Conservation (phyloP, 2,113 vertebrate species). For the Brachyhypopomus gauderio region DNA sequence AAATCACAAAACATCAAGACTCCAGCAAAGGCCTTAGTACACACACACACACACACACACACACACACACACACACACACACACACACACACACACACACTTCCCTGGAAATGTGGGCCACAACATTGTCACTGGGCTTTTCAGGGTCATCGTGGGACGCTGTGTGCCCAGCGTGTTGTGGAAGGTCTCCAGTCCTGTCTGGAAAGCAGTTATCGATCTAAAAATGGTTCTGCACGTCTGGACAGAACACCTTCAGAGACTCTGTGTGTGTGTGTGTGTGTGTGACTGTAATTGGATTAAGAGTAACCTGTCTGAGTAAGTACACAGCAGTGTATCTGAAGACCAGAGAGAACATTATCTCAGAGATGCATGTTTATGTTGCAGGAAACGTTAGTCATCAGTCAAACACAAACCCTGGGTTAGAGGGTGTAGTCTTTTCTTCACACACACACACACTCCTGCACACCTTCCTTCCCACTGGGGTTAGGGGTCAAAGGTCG, state of each 20-base stretch:
- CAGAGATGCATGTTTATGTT: constrained; percentile 26
- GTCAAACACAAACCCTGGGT: constrained; percentile 29
- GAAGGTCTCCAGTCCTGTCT: neutral
- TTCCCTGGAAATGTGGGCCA: too few relatives aligned
- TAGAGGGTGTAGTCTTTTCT: neutral
- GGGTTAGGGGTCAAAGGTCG: neutral
- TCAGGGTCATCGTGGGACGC: too few relatives aligned
- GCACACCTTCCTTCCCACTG: neutral
- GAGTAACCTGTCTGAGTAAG: constrained; percentile 35
- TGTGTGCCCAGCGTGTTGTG: too few relatives aligned
- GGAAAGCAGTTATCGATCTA: neutral
- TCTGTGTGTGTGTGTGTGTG: neutral
- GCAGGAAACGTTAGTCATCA: constrained; percentile 34
- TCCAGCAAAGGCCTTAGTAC: neutral
- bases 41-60: constrained; percentile 1
- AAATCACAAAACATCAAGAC: neutral
- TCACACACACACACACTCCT: constrained; percentile 2
- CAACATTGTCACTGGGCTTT: too few relatives aligned
- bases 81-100: too few relatives aligned
- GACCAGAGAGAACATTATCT: constrained; percentile 26
- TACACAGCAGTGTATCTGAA: constrained; percentile 38
- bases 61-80: constrained; percentile 1
- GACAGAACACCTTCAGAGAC: constrained; percentile 19
- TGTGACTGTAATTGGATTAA: constrained; percentile 39
- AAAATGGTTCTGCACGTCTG: constrained; percentile 3